These are phyloP conservation scores for Camponotus vicinus DNA, from an alignment of 1,140 invertebrate genomes.

Conservation along the genomic window DNA sequence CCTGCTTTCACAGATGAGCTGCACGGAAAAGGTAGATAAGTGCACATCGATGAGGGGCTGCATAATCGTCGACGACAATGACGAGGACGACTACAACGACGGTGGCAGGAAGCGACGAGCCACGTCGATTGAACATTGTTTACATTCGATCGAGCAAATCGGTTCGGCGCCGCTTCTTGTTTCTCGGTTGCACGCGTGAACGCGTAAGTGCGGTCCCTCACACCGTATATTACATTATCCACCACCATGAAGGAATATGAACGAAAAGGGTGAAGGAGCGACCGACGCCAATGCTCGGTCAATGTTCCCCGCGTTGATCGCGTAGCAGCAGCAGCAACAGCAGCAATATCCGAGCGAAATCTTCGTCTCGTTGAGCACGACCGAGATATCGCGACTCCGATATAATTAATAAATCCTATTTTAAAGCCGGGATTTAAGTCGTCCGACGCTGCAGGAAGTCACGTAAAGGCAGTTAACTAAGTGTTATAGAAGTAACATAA, in stretches of 20 bases:
- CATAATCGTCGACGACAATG: conserved; percentile 32
- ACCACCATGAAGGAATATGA: conserved; percentile 46
- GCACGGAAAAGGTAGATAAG: conserved; percentile 40
- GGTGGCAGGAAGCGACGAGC: conserved; percentile 44
- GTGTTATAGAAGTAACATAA: conserved; percentile 9
- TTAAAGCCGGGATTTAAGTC: conserved; percentile 2
- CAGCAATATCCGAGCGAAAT: not conserved
- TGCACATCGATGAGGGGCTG: conserved; percentile 12
- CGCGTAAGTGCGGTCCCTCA: conserved; percentile 64
- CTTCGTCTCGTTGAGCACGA: not conserved
- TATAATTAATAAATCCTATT: conserved; percentile 28
- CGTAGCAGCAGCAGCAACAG: not conserved
- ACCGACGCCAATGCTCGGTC: conserved; percentile 50
- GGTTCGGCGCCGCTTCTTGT: conserved; percentile 66
- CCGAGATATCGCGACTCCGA: conserved; percentile 8
- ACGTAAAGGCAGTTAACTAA: conserved; percentile 11
- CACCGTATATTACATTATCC: conserved; percentile 59
- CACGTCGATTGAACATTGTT: conserved; percentile 70
- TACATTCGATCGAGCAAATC: conserved; percentile 73
- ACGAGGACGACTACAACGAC: not conserved
- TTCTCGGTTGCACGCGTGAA: conserved; percentile 69
- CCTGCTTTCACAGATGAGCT: conserved; percentile 61
- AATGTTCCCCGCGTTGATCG: conserved; percentile 66
- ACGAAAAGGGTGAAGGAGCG: conserved; percentile 63
- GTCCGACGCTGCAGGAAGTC: not conserved